A percentile compares a stretch with the other conserved stretches of the same genome.
Evolutionary conservation across 2,113 vertebrate species (phyloP).

Genomic region (Microtus montanus): DNA sequence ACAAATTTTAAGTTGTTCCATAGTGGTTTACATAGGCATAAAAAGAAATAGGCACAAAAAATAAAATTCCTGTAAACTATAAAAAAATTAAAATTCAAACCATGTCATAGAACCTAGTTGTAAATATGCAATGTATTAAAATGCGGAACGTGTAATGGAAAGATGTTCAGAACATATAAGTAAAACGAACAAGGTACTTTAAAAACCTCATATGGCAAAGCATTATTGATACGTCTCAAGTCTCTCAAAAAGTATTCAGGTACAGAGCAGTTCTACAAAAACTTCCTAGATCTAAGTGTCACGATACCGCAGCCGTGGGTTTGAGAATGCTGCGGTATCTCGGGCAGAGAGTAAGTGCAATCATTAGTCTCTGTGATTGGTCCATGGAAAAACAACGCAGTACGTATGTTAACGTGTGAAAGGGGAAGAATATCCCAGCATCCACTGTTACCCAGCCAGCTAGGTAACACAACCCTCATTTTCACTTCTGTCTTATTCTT

Average conservation of each 20-base stretch:
- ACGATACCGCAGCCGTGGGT: constrained; percentile 77
- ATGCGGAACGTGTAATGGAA: constrained; percentile 66
- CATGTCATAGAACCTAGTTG: constrained; percentile 75
- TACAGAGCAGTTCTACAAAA: constrained; percentile 81
- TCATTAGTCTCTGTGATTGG: constrained; percentile 81
- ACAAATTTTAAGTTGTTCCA: constrained; percentile 86
- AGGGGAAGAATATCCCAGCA: constrained; percentile 80
- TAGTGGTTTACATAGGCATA: constrained; percentile 84
- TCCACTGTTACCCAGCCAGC: constrained; percentile 93
- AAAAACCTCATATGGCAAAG: constrained; percentile 78
- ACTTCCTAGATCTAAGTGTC: constrained; percentile 79
- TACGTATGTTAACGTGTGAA: constrained; percentile 77
- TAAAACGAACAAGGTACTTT: constrained; percentile 81
- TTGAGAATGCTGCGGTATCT: constrained; percentile 77
- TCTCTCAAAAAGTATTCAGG: constrained; percentile 77
- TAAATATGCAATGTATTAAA: constrained; percentile 79
- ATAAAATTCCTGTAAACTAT: constrained; percentile 86
- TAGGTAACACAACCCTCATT: constrained; percentile 86
- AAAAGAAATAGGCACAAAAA: constrained; percentile 86
- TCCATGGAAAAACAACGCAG: constrained; percentile 80
- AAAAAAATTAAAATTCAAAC: constrained; percentile 85
- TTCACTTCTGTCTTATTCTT: constrained; percentile 67
- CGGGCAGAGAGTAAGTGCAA: constrained; percentile 85
- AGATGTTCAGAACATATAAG: constrained; percentile 77
- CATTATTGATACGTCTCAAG: constrained; percentile 75